Base-by-base conservation (phyloP, 1,140 invertebrate species). In the Piezodorus guildinii region DNA sequence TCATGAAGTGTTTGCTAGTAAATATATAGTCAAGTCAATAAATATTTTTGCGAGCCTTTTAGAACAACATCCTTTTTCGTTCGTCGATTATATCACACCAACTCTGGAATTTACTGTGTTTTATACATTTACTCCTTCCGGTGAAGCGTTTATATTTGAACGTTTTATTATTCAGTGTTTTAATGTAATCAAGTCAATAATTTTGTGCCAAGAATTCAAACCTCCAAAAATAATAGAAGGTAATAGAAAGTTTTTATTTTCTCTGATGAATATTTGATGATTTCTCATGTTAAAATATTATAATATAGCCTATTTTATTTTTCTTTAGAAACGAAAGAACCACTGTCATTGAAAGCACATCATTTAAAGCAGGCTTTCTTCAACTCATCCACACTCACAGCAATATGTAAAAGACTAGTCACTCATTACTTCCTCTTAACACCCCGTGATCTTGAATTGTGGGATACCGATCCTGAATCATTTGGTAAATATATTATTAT, bases 391-490 rank as follows among this genome's bases (percentile, higher is more conserved):
- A 83, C 79, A 5, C 72, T 91, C 39, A 82, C 79, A 34, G 87
- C 89, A 75, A 89, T 97, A 71, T 90, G 86, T 72, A 78, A 84
- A 17, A 86, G 87, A 69, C 80, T 98, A 6, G 84, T 96, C 0
- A 86, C 86, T 0, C 85, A 91, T 68, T 96, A 95, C 75, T 92
- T 97, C 71, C 78, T 91, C 27, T 78, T 96, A 15, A 91, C 87
- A 4, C 78, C 83, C 62, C 82, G 87, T 60, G 94, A 96, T 74
- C 75, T 97, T 51, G 83, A 87, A 60, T 77, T 84, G n/a, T 96
- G 93, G 94, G 87, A 91, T 71, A 81, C 82, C 12, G 88, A 95
- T 77, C 91, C 93, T 0, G 93, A 96, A 78, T 85, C 83, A 67
- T 96, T 91, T 76, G 86, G 82, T 84, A 77, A 77, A 65, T 56